Evolutionary conservation across 2,888 invertebrate species (phyloP).

Genomic region (Melanargia galathea): DNA sequence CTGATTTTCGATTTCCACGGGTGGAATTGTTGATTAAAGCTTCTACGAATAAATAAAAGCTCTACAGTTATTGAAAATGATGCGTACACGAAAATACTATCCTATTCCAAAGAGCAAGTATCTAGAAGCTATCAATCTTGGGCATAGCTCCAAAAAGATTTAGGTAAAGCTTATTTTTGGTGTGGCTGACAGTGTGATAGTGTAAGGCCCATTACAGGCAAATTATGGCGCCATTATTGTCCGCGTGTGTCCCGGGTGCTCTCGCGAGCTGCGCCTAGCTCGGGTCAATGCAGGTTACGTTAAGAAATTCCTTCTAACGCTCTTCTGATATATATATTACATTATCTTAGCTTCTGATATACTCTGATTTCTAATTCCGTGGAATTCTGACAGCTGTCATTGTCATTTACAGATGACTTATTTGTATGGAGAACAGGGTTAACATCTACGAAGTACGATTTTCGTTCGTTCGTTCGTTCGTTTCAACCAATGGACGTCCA

Average conservation of each 20-base stretch:
- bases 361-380: too few relatives aligned
- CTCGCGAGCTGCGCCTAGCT: conserved; percentile 69
- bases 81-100: background rate
- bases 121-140: conserved; percentile 53
- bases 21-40: background rate
- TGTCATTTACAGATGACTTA: too few relatives aligned
- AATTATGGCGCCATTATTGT: conserved; percentile 78
- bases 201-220: conserved; percentile 79
- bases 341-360: too few relatives aligned
- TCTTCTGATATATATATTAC: conserved; percentile 38
- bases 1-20: too few relatives aligned
- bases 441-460: too few relatives aligned
- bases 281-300: conserved; percentile 76
- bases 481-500: too few relatives aligned
- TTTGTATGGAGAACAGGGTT: too few relatives aligned
- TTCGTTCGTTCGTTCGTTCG: too few relatives aligned
- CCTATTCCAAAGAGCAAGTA: background rate
- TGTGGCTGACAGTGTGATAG: conserved; percentile 78
- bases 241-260: conserved; percentile 71
- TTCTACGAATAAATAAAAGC: background rate
- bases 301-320: conserved; percentile 62
- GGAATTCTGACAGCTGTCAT: too few relatives aligned
- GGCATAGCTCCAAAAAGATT: conserved; percentile 49
- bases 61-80: background rate
- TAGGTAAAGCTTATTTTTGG: conserved; percentile 71